Evolutionary conservation across 2,888 invertebrate genomes (phyloP), one percentile per base, ranked within the genome.

Genomic region (Clistopyga incitator): DNA sequence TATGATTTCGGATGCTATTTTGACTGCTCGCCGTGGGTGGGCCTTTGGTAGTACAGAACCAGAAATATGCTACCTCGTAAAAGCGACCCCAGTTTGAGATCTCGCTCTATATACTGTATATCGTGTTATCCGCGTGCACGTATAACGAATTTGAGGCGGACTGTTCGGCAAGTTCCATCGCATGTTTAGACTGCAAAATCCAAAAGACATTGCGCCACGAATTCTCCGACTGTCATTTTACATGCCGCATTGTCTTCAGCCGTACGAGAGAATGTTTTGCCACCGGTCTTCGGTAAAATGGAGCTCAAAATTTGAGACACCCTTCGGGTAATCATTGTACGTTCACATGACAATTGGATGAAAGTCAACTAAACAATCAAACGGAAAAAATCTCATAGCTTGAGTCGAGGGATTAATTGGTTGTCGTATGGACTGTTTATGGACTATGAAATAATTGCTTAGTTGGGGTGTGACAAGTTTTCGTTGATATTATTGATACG

Each of bases 21-120:
- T 92, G 91, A 92, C 92, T 90, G 90, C 85, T 86, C 90, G 86
- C 88, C 85, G 86, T 92, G 92, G 92, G 92, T 92, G 91, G 91
- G 86, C 91, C 80, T 86, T 81, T 78, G 79, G 83, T 85, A 86
- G 87, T 90, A 90, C 91, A 88, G 91, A 89, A 91, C 90, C 92
- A 92, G 92, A 93, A 92, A 93, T 92, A 92, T 92, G 92, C 90
- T 91, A 90, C 89, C 91, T 93, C 92, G 92, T 93, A 92, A 93
- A 92, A 87, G 78, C 87, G 78, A 88, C 88, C 90, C 90, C 89
- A 87, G 71, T 84, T 88, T 61, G 64, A 81, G 78, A 84, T 75
- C 70, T 64, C 70, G 67, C 18, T 68, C 68, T 78, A 71, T 74
- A 78, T 45, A 72, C 76, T 59, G 34, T 65, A 8, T 61, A 70